These are phyloP conservation scores for Schizaphis graminum DNA, from an alignment of 2,888 invertebrate genomes.

Conservation along the genomic window DNA sequence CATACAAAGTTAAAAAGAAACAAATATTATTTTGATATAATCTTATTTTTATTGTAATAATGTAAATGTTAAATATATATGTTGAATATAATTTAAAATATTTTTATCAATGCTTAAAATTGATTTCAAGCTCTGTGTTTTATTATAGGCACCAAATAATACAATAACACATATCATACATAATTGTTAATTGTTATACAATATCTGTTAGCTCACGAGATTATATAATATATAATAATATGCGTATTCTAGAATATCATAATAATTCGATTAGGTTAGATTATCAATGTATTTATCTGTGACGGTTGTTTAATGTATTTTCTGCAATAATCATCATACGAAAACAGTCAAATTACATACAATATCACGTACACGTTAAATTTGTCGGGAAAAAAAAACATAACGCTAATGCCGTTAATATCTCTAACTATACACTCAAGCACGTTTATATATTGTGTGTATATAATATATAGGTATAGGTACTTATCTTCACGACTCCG, in stretches of 20 bases:
- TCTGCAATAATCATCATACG: not conserved
- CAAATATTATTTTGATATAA: not conserved
- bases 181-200: too few relatives aligned
- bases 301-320: not conserved
- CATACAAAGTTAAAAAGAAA: not conserved
- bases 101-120: not conserved
- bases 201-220: not conserved
- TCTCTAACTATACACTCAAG: not conserved
- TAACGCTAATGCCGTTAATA: not conserved
- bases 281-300: not conserved
- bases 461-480: not conserved
- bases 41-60: too few relatives aligned
- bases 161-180: too few relatives aligned
- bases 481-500: slow-evolving; percentile 26
- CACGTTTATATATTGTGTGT: not conserved
- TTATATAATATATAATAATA: not conserved
- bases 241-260: not conserved
- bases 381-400: not conserved
- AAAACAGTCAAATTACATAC: not conserved
- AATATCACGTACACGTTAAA: not conserved
- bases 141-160: not conserved
- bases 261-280: not conserved
- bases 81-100: not conserved
- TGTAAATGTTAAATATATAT: too few relatives aligned
- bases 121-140: not conserved